Evolutionary conservation across 2,888 invertebrate genomes (phyloP).

Genomic region (Argyresthia goedartella): DNA sequence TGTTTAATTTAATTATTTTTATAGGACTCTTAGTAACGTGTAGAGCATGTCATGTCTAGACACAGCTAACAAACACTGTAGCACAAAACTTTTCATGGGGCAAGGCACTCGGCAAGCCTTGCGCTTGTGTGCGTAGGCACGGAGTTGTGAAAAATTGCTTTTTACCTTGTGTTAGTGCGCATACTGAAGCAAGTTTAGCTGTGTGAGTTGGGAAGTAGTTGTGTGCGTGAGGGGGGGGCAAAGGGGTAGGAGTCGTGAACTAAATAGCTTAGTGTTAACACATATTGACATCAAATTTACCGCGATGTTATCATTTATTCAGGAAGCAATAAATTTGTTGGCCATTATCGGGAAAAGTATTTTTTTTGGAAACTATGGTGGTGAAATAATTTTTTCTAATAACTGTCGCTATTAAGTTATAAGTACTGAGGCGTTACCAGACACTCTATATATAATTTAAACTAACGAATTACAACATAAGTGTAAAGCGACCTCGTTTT

Average conservation of each 20-base stretch:
- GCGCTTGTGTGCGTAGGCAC: conserved; percentile 36
- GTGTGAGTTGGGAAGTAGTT: conserved; percentile 17
- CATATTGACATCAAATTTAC: conserved; percentile 72
- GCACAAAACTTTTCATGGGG: conserved; percentile 65
- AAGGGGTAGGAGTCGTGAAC: conserved; percentile 59
- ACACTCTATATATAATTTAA: too few species aligned
- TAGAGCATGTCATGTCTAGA: conserved; percentile 66
- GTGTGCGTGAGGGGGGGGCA: conserved; percentile 35
- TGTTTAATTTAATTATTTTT: too few species aligned
- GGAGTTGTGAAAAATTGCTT: conserved; percentile 65
- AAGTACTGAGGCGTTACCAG: too few species aligned
- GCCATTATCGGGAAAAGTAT: conserved; percentile 23
- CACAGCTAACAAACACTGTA: conserved; percentile 64
- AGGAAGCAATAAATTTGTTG: conserved; percentile 57
- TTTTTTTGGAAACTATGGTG: conserved; percentile 22
- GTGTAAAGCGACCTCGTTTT: too few species aligned
- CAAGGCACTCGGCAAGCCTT: conserved; percentile 46
- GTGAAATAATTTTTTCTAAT: too few species aligned
- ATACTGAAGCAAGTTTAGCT: conserved; percentile 24
- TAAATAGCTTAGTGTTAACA: conserved; percentile 72
- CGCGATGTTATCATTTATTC: conserved; percentile 70
- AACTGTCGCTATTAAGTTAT: too few species aligned
- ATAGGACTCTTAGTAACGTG: conserved; percentile 53
- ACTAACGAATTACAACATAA: too few species aligned
- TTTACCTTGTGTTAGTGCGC: conserved; percentile 36